A percentile compares a stretch with the other conserved stretches of the same genome.
Conservation (phyloP, 2,113 vertebrate genomes). For the Oncorhynchus gorbuscha region DNA sequence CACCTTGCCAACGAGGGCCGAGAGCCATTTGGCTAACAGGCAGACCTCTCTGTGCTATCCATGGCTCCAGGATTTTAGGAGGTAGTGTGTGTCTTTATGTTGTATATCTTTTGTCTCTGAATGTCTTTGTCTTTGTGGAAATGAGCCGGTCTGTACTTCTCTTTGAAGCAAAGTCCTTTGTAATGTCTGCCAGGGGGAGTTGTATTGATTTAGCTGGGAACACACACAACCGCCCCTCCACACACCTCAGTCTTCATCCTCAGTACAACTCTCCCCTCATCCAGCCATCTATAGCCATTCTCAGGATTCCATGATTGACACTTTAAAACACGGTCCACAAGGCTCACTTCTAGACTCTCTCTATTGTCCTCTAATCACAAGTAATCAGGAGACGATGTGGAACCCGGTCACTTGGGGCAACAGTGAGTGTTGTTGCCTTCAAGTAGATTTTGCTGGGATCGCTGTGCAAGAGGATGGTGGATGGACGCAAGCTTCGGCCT, state of each 20-base stretch:
- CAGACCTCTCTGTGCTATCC: not conserved
- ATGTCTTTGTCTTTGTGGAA: not conserved
- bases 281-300: not conserved
- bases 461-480: no score
- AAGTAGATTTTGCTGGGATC: no score
- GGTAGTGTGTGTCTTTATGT: not conserved
- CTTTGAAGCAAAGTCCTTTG: conserved; percentile 62
- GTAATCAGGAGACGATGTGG: no score
- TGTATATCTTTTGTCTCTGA: not conserved
- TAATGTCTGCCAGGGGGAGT: conserved; percentile 54
- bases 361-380: no score
- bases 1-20: conserved; percentile 44
- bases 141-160: conserved; percentile 25
- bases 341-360: no score
- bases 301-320: no score
- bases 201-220: conserved; percentile 33
- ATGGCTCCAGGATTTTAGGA: no score
- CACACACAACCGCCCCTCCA: no score
- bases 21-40: conserved; percentile 24
- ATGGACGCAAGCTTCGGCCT: no score
- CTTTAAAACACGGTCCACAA: no score
- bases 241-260: not conserved
- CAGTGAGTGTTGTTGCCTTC: no score
- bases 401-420: no score
- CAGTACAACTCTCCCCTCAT: not conserved